Evolutionary conservation across 2,113 vertebrate genomes (phyloP).

Genomic region (Leucosticte australis): DNA sequence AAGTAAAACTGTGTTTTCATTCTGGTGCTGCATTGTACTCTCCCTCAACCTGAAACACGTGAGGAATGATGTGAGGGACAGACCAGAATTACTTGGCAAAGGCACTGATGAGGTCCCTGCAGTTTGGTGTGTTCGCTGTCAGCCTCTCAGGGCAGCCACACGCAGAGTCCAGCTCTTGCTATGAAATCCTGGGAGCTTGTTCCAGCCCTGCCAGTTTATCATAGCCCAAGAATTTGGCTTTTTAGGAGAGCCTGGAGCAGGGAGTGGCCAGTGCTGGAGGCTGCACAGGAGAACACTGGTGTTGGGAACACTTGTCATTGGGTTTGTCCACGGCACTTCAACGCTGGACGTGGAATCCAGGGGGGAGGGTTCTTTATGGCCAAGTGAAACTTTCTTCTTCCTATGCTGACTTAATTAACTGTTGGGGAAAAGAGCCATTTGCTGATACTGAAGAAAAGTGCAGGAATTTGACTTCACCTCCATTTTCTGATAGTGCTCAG

Average conservation of each 20-base stretch:
- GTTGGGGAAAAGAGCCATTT: not conserved
- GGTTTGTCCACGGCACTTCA: not conserved
- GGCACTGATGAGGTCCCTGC: not conserved
- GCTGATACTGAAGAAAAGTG: not conserved
- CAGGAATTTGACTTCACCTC: not conserved
- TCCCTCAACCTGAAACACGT: not conserved
- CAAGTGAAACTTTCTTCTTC: not conserved
- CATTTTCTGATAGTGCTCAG: not conserved
- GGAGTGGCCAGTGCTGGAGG: not conserved
- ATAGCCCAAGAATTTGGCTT: not conserved
- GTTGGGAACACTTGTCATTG: not conserved
- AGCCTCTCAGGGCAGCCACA: not conserved
- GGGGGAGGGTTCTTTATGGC: not conserved
- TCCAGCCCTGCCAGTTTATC: not conserved
- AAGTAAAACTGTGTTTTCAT: not conserved
- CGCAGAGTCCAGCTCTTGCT: fast-evolving
- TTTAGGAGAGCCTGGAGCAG: not conserved
- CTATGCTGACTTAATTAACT: not conserved
- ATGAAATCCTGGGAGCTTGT: not conserved
- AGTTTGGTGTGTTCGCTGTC: fast-evolving
- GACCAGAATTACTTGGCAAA: not conserved
- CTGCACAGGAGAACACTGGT: fast-evolving
- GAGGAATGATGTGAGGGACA: not conserved
- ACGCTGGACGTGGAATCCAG: fast-evolving
- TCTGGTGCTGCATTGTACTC: not conserved